These are phyloP conservation scores for Ethmia dodecea DNA, from an alignment of 2,888 invertebrate genomes.

Conservation along the genomic window DNA sequence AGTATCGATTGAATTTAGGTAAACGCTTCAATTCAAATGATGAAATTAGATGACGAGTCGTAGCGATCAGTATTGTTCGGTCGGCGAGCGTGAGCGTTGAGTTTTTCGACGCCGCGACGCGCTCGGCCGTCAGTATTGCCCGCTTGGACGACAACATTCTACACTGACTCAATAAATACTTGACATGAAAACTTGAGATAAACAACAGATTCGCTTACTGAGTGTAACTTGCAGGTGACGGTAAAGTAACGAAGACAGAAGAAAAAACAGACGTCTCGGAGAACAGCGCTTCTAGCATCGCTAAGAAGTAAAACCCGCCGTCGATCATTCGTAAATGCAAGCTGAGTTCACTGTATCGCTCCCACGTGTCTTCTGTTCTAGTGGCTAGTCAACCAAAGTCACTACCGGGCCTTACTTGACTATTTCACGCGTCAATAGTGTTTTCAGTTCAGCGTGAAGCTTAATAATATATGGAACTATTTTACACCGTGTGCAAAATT, in stretches of 20 bases:
- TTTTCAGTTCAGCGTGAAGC: too few relatives aligned
- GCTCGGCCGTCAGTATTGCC: slow-evolving; percentile 7
- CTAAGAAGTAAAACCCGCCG: slow-evolving; percentile 43
- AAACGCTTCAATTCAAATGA: too few relatives aligned
- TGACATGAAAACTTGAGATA: neutral
- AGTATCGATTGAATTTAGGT: too few relatives aligned
- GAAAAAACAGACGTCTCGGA: slow-evolving; percentile 66
- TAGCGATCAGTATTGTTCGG: slow-evolving; percentile 20
- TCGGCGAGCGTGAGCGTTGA: slow-evolving; percentile 19
- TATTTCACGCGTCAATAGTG: too few relatives aligned
- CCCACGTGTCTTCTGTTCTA: neutral
- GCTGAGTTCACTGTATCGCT: neutral
- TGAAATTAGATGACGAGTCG: slow-evolving; percentile 57
- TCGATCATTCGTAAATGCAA: neutral
- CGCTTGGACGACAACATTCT: slow-evolving; percentile 32
- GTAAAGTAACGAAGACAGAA: slow-evolving; percentile 70
- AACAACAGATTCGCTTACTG: neutral
- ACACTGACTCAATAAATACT: slow-evolving; percentile 29
- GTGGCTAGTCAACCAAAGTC: slow-evolving; percentile 6
- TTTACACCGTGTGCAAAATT: too few relatives aligned
- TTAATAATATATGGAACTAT: too few relatives aligned
- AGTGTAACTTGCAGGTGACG: slow-evolving; percentile 49
- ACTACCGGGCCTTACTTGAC: neutral
- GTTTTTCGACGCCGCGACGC: slow-evolving; percentile 30
- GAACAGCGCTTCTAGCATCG: slow-evolving; percentile 26